Percentiles rank a stretch among this genome's conserved stretches.
These are phyloP conservation scores for Venusia cambrica DNA, from an alignment of 2,888 invertebrate genomes.

Conservation along the genomic window DNA sequence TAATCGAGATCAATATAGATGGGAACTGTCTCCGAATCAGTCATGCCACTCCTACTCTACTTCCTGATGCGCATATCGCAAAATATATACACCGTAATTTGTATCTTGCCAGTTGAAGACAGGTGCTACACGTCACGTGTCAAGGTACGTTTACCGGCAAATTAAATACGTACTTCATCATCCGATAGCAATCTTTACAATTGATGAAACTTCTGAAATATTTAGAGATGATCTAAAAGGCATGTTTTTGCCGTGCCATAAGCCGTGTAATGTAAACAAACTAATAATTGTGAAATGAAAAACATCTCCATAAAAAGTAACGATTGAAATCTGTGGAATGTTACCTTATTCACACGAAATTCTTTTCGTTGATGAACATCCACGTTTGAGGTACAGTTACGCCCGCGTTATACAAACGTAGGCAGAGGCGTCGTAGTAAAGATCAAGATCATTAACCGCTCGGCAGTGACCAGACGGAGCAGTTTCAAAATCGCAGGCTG, in stretches of 20 bases:
- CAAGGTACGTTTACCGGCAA: slow-evolving; percentile 29
- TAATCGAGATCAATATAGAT: too few relatives aligned
- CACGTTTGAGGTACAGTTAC: slow-evolving; percentile 14
- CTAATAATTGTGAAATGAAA: slow-evolving; percentile 9
- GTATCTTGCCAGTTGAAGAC: slow-evolving; percentile 23
- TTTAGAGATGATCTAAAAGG: slow-evolving; percentile 14
- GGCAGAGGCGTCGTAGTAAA: slow-evolving; percentile 35
- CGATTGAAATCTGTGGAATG: slow-evolving; percentile 3
- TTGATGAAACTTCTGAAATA: slow-evolving; percentile 11
- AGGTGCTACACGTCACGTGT: slow-evolving; percentile 39
- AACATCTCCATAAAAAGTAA: slow-evolving; percentile 12
- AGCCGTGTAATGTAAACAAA: slow-evolving; percentile 8
- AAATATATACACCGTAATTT: too few relatives aligned
- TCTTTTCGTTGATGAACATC: slow-evolving; percentile 1
- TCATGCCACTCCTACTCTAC: too few relatives aligned
- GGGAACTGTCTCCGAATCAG: too few relatives aligned
- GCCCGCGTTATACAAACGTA: slow-evolving; percentile 20
- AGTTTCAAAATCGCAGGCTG: slow-evolving; percentile 41
- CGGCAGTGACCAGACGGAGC: slow-evolving; percentile 38
- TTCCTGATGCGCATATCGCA: too few relatives aligned
- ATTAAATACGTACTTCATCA: slow-evolving; percentile 18
- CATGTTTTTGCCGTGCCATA: slow-evolving; percentile 2
- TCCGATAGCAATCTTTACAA: slow-evolving; percentile 18
- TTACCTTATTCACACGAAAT: slow-evolving; percentile 10
- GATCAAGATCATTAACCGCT: slow-evolving; percentile 48